phyloP scores from a whole-genome alignment of 92 coral and sea anemone species.

The Actinostola sp. region DNA sequence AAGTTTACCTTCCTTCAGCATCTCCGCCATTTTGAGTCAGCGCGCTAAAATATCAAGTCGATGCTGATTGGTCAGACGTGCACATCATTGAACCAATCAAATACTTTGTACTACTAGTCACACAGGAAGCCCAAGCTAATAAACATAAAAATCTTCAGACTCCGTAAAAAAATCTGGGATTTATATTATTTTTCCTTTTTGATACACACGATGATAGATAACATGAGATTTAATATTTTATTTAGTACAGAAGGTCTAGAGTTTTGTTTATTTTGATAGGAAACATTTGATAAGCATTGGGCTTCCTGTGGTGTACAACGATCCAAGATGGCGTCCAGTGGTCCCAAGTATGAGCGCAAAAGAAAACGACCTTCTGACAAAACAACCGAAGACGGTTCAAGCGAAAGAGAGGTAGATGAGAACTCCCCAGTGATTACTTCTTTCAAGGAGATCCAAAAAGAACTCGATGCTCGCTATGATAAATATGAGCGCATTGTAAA shows the following conservation, averaged over 20 bases:
- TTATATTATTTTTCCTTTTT: too few species aligned
- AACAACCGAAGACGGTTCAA: conserved; percentile 16
- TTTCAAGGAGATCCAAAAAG: conserved; percentile 74
- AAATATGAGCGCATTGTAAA: conserved; percentile 95
- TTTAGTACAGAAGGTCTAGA: too few species aligned
- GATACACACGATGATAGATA: too few species aligned
- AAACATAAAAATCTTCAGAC: not conserved
- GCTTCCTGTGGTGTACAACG: not conserved
- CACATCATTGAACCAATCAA: conserved; percentile 6
- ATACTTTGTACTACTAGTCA: too few species aligned
- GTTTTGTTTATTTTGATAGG: too few species aligned
- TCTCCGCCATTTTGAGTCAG: conserved; percentile 38
- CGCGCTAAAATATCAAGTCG: conserved; percentile 16
- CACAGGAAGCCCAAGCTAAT: too few species aligned
- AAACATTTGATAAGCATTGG: not conserved
- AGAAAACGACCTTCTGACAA: conserved; percentile 38
- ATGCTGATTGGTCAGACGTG: conserved; percentile 16
- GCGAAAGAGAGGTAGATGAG: conserved; percentile 45
- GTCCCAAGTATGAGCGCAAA: conserved; percentile 12
- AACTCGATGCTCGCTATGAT: conserved; percentile 82
- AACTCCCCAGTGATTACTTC: conserved; percentile 68
- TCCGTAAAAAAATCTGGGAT: too few species aligned
- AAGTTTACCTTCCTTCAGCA: too few species aligned
- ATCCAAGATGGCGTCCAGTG: conserved; percentile 53
- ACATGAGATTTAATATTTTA: too few species aligned